Evolutionary conservation across 2,888 invertebrate species (phyloP), one percentile per base, ranked within the genome.

Genomic region (Drosophila robusta): DNA sequence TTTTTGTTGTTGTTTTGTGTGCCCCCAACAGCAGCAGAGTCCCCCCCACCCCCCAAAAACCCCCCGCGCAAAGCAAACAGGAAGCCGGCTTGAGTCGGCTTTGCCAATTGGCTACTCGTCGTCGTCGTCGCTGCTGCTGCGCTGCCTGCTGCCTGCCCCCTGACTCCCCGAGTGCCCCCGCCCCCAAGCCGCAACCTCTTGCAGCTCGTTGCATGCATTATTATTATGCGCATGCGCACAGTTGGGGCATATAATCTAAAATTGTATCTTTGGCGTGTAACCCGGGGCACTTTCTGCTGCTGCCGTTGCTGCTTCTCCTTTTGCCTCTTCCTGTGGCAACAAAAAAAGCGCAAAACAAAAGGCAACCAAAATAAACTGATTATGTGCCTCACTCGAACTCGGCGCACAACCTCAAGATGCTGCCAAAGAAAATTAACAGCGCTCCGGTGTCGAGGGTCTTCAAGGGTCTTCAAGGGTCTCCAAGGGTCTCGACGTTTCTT

Each of bases 191-290:
- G 75, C 57, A 66, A 55, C 44, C 69, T 67, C 68, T 74, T 56
- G 73, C 78, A 68, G 76, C 85, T 85, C 75, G 82, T 84, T 79
- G 89, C 87, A 87, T 80, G 84, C 75, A 89, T 84, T 89, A 86
- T 89, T 89, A 89, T 90, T 90, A 88, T 90, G 91, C 90, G 89
- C 90, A 86, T 90, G 90, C 88, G 89, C 89, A 79, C 88, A 86
- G 82, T 89, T 84, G 89, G 83, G 80, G 78, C 87, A 87, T 81
- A 89, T 80, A 90, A 90, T 90, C 90, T 90, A 88, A 90, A 91
- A 90, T 90, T 90, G 90, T 90, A 90, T 90, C 90, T 90, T 88
- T 89, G 90, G 83, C 89, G 91, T 90, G 91, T 91, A 91, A 89
- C 90, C 88, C 87, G 89, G 89, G 90, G 91, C 91, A 89, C 80